Evolutionary conservation across 2,113 vertebrate genomes (phyloP), one percentile per base, ranked within the genome.

Genomic region (Chrysochloris asiatica): DNA sequence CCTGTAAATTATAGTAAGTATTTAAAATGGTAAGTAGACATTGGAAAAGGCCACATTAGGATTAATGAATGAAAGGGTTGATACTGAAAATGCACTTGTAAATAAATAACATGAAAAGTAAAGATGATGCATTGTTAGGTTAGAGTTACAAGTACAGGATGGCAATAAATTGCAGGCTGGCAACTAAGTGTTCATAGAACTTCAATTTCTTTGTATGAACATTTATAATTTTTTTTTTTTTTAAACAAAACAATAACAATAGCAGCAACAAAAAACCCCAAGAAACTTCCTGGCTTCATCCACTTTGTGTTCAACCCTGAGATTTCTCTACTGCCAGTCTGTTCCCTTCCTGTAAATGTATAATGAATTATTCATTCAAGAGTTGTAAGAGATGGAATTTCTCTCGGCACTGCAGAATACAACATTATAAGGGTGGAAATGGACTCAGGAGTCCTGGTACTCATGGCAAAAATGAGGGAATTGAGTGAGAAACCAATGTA

Each of bases 11-110:
- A 98, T 97, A 96, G 97, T 96, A 97, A 98, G 98, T 98, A 98
- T 98, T 98, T 98, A 98, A 98, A 98, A 98, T 98, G 98, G 98
- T 98, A 98, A 98, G 97, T 98, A 98, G 98, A 97, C 97, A 92
- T 96, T 96, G 98, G 97, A 97, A 98, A 98, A 98, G 97, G 98
- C 97, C 98, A 97, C 97, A 98, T 98, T 98, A 98, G 97, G 97
- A 98, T 98, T 98, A 98, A 98, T 98, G 98, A 98, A 98, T 97
- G 98, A 98, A 98, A 97, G 97, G 97, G 97, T 97, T 97, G 97
- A 96, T 97, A 97, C 97, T 97, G 96, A 98, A 97, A 98, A 98
- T 96, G 97, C 97, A 97, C 97, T 98, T 98, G 98, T 98, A 98
- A 98, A 98, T 98, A 98, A 98, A 98, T 98, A 98, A 98, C 97